A percentile compares a stretch with the other conserved stretches of the same genome.
phyloP scores from a whole-genome alignment of 2,797 vertebrate species.

The Sternotherus odoratus region DNA sequence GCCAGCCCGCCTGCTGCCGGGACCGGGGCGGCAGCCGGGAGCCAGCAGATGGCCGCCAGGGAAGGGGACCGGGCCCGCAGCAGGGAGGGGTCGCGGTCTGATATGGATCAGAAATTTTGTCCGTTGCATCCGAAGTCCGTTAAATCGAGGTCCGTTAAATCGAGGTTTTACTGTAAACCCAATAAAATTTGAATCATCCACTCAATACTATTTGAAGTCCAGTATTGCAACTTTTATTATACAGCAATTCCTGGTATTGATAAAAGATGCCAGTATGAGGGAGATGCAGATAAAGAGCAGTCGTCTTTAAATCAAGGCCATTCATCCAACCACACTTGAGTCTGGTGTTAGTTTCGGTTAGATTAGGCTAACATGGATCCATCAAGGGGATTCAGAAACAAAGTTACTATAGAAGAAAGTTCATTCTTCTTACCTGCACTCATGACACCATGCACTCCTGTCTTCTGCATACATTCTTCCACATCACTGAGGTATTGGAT shows the following conservation, averaged over 20 bases:
- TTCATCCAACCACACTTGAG: neutral
- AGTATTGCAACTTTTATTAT: neutral
- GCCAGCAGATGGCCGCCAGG: no score
- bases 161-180: no score
- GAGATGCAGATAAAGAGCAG: neutral
- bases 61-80: no score
- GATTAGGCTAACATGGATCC: neutral
- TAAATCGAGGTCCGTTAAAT: no score
- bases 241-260: neutral
- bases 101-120: no score
- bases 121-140: no score
- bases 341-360: neutral
- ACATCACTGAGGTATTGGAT: conserved; percentile 94
- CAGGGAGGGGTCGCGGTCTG: no score
- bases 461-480: conserved; percentile 92
- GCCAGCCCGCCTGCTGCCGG: no score
- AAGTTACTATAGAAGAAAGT: neutral
- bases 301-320: neutral
- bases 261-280: neutral
- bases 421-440: conserved; percentile 87
- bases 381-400: neutral
- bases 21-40: no score
- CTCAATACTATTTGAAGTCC: neutral
- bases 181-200: neutral
- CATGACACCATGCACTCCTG: conserved; percentile 96